A percentile compares a stretch with the other conserved stretches of the same genome.
phyloP scores from a whole-genome alignment of 2,888 invertebrate species.

The Aethes cnicana region DNA sequence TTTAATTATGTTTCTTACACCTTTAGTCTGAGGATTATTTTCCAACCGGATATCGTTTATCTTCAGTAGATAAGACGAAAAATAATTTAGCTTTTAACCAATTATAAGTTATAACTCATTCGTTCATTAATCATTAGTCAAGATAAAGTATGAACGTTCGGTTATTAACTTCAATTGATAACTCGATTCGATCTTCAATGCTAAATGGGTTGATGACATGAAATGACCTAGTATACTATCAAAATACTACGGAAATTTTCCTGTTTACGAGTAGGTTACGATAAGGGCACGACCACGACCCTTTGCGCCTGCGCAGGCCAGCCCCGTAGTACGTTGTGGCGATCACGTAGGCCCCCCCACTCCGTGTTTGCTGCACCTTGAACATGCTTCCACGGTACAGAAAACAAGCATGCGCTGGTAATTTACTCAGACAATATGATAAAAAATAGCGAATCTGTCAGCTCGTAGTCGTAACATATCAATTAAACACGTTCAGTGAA shows the following conservation, averaged over 20 bases:
- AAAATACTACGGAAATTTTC: constrained; percentile 4
- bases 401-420: too few relatives aligned
- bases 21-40: constrained; percentile 2
- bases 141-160: too few relatives aligned
- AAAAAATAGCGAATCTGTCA: too few relatives aligned
- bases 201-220: neutral
- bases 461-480: too few relatives aligned
- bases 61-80: constrained; percentile 11
- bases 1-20: neutral
- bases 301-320: neutral
- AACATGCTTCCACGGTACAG: too few relatives aligned
- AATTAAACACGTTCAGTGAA: too few relatives aligned
- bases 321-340: constrained; percentile 6
- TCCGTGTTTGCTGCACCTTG: neutral
- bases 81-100: neutral
- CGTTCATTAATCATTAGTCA: too few relatives aligned
- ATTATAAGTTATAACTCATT: neutral
- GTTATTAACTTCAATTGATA: neutral
- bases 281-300: constrained; percentile 16
- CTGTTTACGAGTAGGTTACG: neutral
- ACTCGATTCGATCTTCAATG: neutral
- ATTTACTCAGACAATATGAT: too few relatives aligned
- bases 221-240: constrained; percentile 3
- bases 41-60: constrained; percentile 19
- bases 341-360: constrained; percentile 20